Evolutionary conservation across 2,797 vertebrate genomes (phyloP).

Genomic region (Parauchenoglanis ngamensis): DNA sequence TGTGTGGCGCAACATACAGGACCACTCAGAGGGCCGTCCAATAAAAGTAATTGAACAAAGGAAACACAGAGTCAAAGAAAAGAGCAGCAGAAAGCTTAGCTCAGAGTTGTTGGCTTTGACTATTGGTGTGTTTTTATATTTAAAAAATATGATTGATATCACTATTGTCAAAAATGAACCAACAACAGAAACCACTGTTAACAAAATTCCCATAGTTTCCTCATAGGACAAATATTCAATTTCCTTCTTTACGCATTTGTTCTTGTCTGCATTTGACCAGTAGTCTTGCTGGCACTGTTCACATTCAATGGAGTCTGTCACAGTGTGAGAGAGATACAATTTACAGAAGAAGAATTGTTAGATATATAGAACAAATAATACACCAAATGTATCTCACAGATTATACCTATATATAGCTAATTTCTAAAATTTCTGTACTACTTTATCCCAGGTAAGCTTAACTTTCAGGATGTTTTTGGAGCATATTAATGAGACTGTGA

Average conservation of each 20-base stretch:
- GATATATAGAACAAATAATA: not conserved
- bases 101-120: constrained; percentile 75
- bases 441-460: too few relatives aligned
- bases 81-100: constrained; percentile 73
- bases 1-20: constrained; percentile 68
- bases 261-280: constrained; percentile 71
- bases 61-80: constrained; percentile 72
- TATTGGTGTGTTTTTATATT: constrained; percentile 68
- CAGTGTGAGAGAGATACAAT: constrained; percentile 45
- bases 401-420: too few relatives aligned
- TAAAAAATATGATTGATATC: constrained; percentile 64
- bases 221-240: constrained; percentile 70
- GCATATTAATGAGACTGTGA: too few relatives aligned
- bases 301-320: constrained; percentile 75
- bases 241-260: constrained; percentile 67
- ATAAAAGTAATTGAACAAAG: constrained; percentile 73
- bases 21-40: constrained; percentile 69
- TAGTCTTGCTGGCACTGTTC: constrained; percentile 70
- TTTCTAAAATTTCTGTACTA: too few relatives aligned
- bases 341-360: not conserved
- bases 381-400: too few relatives aligned
- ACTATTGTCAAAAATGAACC: constrained; percentile 64
- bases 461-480: too few relatives aligned
- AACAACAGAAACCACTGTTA: constrained; percentile 67
- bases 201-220: constrained; percentile 68